Evolutionary conservation across 2,797 vertebrate species (phyloP), one percentile per base, ranked within the genome.

Genomic region (Coendou prehensilis): DNA sequence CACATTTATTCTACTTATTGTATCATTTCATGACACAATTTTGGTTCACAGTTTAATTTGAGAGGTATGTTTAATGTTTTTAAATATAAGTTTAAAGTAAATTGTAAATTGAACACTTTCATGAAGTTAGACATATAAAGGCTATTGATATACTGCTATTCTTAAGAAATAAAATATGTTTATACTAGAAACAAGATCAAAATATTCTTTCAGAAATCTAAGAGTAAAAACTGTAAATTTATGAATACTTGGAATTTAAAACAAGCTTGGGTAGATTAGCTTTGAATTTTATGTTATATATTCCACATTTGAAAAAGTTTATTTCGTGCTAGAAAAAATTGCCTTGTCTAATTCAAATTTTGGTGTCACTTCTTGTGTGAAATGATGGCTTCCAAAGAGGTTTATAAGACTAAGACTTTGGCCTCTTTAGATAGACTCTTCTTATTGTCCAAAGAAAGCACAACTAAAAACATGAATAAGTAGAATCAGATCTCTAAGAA

Each of bases 291-390:
- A 13, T 18, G 69, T 89, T 22, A 71, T 37, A 56, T 52, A 75
- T 28, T 79, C 56, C 73, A 63, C 33, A 6, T 95, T 81, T 93
- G 69, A 93, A 85, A 82, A 87, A 59, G 84, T 78, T 78, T 89
- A 81, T 84, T 79, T 93, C 69, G 50, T 86, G 26, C 10, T 3
- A 94, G 50, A 95, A 97, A 89, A 83, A 50, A 20, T 52, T 37
- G 26, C 41, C 28, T 89, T 50, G 2, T 89, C 82, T 96, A 86
- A 89, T 93, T 95, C 30, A 61, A 73, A 94, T 96, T 81, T 82
- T 91, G 81, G 64, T 63, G 9, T 50, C 50, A 91, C 78, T 37
- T 52, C 30, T 26, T 0, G 30, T 59, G 10, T 11, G 91, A 92
- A 89, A 89, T 90, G 18, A 91, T 50, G 45, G 18, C 4, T 93